Evolutionary conservation across 1,140 invertebrate species (phyloP).

Genomic region (Lepidostoma basale): DNA sequence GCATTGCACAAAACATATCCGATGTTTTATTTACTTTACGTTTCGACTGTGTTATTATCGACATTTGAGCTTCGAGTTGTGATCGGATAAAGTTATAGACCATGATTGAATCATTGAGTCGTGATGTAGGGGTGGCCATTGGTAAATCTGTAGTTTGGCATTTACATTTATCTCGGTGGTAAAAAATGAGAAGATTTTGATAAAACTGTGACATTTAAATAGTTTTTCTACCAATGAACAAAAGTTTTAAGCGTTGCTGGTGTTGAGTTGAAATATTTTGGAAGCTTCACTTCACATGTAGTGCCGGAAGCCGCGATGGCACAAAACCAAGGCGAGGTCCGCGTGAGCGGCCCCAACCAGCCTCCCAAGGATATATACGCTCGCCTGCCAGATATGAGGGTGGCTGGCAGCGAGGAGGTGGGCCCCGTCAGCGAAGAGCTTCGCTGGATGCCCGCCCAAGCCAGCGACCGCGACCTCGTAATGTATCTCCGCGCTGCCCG

Average conservation of each 20-base stretch:
- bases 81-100: constrained; percentile 4
- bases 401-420: constrained; percentile 73
- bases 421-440: constrained; percentile 83
- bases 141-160: constrained; percentile 61
- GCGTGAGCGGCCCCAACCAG: constrained; percentile 55
- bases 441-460: constrained; percentile 90
- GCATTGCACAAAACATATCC: constrained; percentile 21
- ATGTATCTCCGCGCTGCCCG: constrained; percentile 97
- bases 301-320: constrained; percentile 53
- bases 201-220: constrained; percentile 22
- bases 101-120: constrained; percentile 49
- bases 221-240: constrained; percentile 9
- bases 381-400: constrained; percentile 73
- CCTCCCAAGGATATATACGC: constrained; percentile 65
- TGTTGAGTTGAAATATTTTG: neutral
- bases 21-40: constrained; percentile 12
- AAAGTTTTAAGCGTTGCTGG: neutral
- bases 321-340: constrained; percentile 60
- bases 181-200: constrained; percentile 8
- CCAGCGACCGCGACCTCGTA: constrained; percentile 91
- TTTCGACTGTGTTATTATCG: neutral
- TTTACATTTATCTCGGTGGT: constrained; percentile 50
- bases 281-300: constrained; percentile 38
- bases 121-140: constrained; percentile 63
- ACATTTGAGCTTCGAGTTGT: neutral